Evolutionary conservation across 2,888 invertebrate species (phyloP), one percentile per base, ranked within the genome.

Genomic region (Phragmatobia fuliginosa): DNA sequence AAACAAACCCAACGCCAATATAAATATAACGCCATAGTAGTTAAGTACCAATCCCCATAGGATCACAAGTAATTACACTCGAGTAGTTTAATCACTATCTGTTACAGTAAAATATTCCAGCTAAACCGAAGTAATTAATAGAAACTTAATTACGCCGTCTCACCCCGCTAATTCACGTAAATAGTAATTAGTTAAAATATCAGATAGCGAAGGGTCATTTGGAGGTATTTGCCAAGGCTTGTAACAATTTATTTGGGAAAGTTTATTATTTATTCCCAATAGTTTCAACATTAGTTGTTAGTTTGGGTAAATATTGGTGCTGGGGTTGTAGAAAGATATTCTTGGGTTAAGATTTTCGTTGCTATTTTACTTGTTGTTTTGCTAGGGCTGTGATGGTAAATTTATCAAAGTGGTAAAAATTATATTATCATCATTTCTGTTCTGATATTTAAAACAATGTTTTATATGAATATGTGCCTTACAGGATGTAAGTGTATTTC

Each of bases 121-220:
- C 38, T 33, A 58, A 14, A 49, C n/a, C 18, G 59, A 69, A 67
- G 66, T 73, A 72, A 71, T 73, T 68, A 73, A 79, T 72, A 64
- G 6, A 33, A 61, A 61, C 67, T 76, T 76, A 76, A 76, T 73
- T 66, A 71, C 49, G 6, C 45, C n/a, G 21, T 61, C 61, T 52
- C 62, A 67, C 38, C 36, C 28, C 31, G 32, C 25, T 33, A 58
- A 32, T 68, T 56, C n/a, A 28, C 32, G 58, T 63, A 21, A 68
- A 64, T 60, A 66, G 67, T 82, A 82, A 81, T 81, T 81, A 82
- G 78, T 72, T 80, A 73, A 80, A 82, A 82, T 72, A 82, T 80
- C 80, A 74, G 80, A 82, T 82, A 78, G 49, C 65, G 21, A 0
- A 31, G 59, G 68, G 65, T 70, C 71, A 74, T 75, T 80, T 71